phyloP scores from a whole-genome alignment of 2,797 vertebrate genomes.

The Galagoides demidoff region DNA sequence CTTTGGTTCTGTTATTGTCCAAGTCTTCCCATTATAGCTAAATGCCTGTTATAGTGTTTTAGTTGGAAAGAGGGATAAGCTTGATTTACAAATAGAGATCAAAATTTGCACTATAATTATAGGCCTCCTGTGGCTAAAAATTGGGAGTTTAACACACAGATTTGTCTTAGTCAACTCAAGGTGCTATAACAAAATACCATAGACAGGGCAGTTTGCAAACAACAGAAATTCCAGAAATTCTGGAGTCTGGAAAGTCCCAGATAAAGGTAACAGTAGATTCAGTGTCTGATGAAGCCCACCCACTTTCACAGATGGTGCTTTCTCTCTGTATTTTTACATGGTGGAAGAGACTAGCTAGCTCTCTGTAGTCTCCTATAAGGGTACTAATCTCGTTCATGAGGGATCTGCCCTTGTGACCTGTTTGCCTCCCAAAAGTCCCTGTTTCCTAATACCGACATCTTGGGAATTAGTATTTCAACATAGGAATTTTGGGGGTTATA shows the following conservation, averaged over 20 bases:
- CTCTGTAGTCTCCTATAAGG: neutral
- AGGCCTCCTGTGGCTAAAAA: neutral
- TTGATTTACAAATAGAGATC: constrained; percentile 5
- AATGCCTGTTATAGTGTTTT: neutral
- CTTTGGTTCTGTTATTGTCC: neutral
- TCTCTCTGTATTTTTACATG: neutral
- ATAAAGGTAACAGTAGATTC: neutral
- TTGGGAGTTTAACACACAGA: neutral
- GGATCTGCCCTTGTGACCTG: too few species aligned
- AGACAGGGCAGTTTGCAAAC: neutral
- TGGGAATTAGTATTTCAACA: neutral
- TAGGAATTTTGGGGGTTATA: neutral
- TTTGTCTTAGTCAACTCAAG: neutral
- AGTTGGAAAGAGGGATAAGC: neutral
- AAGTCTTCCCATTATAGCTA: neutral
- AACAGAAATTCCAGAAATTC: neutral
- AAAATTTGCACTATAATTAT: neutral
- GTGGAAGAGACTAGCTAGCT: neutral
- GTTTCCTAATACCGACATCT: neutral
- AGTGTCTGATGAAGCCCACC: too few species aligned
- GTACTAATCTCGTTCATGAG: neutral
- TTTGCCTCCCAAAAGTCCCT: too few species aligned
- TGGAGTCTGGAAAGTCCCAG: neutral
- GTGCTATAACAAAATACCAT: neutral
- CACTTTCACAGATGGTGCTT: neutral